Evolutionary conservation across 2,113 vertebrate species (phyloP).

Genomic region (Pteropus alecto): DNA sequence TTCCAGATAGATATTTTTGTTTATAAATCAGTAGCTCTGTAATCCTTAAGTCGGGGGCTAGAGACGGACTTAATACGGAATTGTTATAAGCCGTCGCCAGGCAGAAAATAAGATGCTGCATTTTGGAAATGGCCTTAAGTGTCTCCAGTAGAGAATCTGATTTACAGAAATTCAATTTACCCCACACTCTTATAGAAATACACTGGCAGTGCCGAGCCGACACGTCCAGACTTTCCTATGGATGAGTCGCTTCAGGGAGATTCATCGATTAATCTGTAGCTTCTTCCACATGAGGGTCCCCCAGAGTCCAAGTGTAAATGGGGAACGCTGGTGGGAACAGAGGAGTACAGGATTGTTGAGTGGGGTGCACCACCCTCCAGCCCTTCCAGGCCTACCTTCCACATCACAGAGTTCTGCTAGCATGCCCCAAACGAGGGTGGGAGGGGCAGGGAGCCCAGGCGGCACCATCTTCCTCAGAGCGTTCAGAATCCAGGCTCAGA

Average conservation of each 20-base stretch:
- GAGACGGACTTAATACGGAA: neutral
- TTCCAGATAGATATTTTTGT: neutral
- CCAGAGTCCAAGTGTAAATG: neutral
- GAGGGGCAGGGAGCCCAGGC: neutral
- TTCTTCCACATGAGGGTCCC: neutral
- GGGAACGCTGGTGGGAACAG: neutral
- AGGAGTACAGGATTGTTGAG: neutral
- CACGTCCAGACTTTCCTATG: neutral
- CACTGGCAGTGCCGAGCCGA: neutral
- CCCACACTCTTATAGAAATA: neutral
- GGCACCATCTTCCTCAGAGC: neutral
- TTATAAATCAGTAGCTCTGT: constrained; percentile 10
- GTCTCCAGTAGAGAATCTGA: neutral
- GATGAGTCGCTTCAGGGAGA: neutral
- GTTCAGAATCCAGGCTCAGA: neutral
- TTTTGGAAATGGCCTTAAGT: neutral
- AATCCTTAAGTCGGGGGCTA: neutral
- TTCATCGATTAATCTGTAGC: neutral
- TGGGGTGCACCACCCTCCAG: neutral
- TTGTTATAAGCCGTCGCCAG: constrained; percentile 33
- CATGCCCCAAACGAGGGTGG: neutral
- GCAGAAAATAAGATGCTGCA: constrained; percentile 36
- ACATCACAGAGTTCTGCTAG: neutral
- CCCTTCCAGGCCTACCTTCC: neutral
- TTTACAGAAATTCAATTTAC: constrained; percentile 24